A percentile compares a stretch with the other conserved stretches of the same genome.
Conservation (phyloP, 2,888 invertebrate species). For the Tinea trinotella region DNA sequence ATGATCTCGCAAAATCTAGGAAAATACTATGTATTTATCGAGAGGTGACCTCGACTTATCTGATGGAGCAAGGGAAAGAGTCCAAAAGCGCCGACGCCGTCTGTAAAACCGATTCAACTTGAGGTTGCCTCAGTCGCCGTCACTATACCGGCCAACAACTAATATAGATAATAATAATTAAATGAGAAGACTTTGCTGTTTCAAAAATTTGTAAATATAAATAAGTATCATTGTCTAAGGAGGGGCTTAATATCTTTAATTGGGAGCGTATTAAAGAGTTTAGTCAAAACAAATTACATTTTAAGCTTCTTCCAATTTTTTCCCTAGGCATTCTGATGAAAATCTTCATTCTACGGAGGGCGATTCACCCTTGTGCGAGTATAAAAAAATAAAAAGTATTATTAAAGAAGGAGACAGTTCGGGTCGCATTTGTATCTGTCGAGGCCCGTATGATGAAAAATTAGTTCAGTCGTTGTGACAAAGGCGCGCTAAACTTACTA, state of each 20-base stretch:
- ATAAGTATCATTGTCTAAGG: neutral
- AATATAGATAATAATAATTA: no score
- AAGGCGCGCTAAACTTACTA: conserved; percentile 66
- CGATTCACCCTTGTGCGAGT: conserved; percentile 55
- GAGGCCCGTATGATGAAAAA: conserved; percentile 73
- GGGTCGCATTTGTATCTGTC: conserved; percentile 72
- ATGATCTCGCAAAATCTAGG: no score
- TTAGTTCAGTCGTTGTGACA: conserved; percentile 71
- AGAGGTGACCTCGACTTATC: no score
- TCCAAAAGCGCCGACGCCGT: no score
- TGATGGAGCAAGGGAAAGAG: no score
- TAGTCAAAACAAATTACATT: conserved; percentile 54
- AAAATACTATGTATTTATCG: no score
- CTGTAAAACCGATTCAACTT: no score
- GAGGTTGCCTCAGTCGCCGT: no score
- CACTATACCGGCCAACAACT: no score
- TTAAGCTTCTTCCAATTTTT: conserved; percentile 60
- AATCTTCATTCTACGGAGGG: conserved; percentile 63
- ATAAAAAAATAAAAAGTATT: conserved; percentile 70
- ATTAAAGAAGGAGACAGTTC: conserved; percentile 74
- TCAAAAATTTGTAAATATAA: neutral
- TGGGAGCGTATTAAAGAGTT: conserved; percentile 43
- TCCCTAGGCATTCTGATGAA: conserved; percentile 52
- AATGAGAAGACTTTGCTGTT: no score
- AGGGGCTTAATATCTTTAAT: conserved; percentile 35